Evolutionary conservation across 2,113 vertebrate genomes (phyloP).

Genomic region (Ranitomeya variabilis): DNA sequence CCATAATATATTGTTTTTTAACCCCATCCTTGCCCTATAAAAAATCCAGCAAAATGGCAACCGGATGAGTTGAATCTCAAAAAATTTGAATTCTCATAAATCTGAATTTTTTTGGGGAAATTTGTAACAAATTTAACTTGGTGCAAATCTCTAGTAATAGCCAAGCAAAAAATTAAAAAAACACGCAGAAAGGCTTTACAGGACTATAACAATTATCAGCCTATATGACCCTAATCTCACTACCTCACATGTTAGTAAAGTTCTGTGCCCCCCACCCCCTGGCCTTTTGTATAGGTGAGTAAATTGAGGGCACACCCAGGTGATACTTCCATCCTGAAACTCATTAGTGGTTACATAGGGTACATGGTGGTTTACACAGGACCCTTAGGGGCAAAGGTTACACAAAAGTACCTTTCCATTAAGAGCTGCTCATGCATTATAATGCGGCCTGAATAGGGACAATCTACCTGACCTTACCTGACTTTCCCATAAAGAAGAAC

Average conservation of each 20-base stretch:
- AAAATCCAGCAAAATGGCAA: no score
- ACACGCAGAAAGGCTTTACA: neutral
- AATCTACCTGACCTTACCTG: slow-evolving; percentile 37
- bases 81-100: no score
- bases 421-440: slow-evolving; percentile 47
- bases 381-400: slow-evolving; percentile 31
- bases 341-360: slow-evolving; percentile 25
- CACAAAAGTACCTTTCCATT: slow-evolving; percentile 36
- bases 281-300: neutral
- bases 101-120: no score
- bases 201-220: neutral
- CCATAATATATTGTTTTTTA: no score
- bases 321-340: slow-evolving; percentile 34
- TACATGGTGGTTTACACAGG: slow-evolving; percentile 10
- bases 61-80: no score
- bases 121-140: no score
- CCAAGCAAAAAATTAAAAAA: neutral
- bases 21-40: no score
- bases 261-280: neutral
- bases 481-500: slow-evolving; percentile 26
- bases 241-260: neutral
- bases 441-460: slow-evolving; percentile 41
- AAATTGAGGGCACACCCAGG: slow-evolving; percentile 3
- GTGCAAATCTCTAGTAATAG: no score
- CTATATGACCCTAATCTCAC: neutral